Percentiles rank a stretch among this genome's conserved stretches.
phyloP scores from a whole-genome alignment of 2,888 invertebrate genomes.

The Athalia circularis region DNA sequence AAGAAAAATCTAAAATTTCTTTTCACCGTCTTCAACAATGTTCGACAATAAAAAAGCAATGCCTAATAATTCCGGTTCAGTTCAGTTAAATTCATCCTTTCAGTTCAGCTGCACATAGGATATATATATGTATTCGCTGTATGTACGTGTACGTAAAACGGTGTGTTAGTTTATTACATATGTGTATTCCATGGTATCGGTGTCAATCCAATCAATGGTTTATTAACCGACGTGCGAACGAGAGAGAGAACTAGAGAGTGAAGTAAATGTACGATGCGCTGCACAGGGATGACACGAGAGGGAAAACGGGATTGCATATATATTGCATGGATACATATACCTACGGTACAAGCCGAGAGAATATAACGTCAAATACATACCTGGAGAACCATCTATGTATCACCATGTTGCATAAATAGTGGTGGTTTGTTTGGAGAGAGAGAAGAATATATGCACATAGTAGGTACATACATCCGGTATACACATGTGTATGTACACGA shows the following conservation, averaged over 20 bases:
- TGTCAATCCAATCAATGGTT: constrained; percentile 73
- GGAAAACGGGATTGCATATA: constrained; percentile 53
- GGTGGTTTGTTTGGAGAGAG: constrained; percentile 43
- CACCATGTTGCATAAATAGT: neutral
- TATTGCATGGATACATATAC: constrained; percentile 49
- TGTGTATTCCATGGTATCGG: constrained; percentile 59
- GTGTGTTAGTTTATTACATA: neutral
- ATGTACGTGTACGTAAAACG: neutral
- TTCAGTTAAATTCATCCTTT: constrained; percentile 6
- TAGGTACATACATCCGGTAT: constrained; percentile 18
- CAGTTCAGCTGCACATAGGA: no score
- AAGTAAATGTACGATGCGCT: constrained; percentile 27
- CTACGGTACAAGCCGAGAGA: neutral
- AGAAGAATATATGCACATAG: constrained; percentile 18
- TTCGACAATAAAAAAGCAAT: neutral
- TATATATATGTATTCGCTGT: neutral
- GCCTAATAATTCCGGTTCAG: neutral
- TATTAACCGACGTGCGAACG: constrained; percentile 70
- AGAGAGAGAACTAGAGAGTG: constrained; percentile 50
- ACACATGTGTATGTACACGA: no score
- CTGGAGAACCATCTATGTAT: no score
- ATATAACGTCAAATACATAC: no score
- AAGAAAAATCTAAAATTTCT: no score
- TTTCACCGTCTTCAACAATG: neutral
- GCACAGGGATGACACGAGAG: neutral